Evolutionary conservation across 2,113 vertebrate genomes (phyloP), one percentile per base, ranked within the genome.

Genomic region (Athene noctua): DNA sequence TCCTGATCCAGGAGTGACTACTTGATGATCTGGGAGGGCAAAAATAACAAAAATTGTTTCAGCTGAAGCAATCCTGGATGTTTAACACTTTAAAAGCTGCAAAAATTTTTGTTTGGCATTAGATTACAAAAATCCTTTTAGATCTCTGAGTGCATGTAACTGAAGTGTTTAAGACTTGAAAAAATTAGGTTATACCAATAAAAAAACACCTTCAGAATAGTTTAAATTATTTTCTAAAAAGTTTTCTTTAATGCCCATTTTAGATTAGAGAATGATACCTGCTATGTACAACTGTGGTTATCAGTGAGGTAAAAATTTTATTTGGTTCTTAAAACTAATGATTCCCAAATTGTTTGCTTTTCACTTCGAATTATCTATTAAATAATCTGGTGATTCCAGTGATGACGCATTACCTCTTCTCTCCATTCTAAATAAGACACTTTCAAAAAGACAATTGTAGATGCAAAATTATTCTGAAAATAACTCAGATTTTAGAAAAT

Each of bases 131-230:
- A 46, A 46, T 73, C 13, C 8, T 25, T 46, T 88, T 71, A 73
- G 36, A 30, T 12, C 27, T 84, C 57, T 59, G 38, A 83, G 34
- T 0, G 1, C 0, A 82, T 1, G 0, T 67, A 68, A 80, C 26
- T 46, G 20, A 77, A 49, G 11, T 63, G 17, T 92, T 90, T 91
- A 52, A 67, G 32, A 29, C 9, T 80, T 57, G 11, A 13, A n/a
- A 74, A 15, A 67, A 51, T n/a, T 77, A 65, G 17, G 8, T 14
- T 38, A 26, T 46, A 94, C 34, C 9, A 73, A 58, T 15, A 47
- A 0, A 70, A 80, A 87, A 67, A 75, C 32, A 70, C 1, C n/a
- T 67, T 36, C 6, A 77, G 66, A 88, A 54, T 23, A 8, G 10
- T 55, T 67, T 65, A 52, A 46, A 87, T 85, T 65, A 0, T 38